Evolutionary conservation across 2,888 invertebrate species (phyloP).

Genomic region (Daptonema setosum): DNA sequence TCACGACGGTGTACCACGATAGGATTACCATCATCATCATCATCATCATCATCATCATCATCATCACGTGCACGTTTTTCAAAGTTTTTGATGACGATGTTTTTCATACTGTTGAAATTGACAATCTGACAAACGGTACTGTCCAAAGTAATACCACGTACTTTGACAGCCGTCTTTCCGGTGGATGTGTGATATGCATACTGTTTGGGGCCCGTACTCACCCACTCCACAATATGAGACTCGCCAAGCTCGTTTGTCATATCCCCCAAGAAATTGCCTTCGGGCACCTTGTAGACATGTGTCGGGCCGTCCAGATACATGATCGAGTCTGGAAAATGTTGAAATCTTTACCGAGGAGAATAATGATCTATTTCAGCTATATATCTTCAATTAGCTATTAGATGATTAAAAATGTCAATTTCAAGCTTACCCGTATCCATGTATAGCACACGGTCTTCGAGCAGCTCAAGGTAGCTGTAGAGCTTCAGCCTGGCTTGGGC

Average conservation of each 20-base stretch:
- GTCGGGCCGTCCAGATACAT: neutral
- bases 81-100: no score
- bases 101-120: neutral
- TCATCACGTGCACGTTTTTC: no score
- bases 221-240: neutral
- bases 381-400: no score
- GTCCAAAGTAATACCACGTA: neutral
- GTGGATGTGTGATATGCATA: neutral
- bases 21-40: no score
- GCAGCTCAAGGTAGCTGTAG: neutral
- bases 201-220: neutral
- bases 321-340: no score
- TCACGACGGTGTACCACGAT: no score
- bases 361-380: no score
- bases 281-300: neutral
- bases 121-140: neutral
- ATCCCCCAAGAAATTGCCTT: neutral
- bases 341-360: neutral
- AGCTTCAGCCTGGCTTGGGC: neutral
- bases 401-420: no score
- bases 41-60: no score
- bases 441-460: neutral
- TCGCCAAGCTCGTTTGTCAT: neutral
- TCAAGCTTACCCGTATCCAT: neutral
- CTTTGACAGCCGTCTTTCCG: no score